Base-by-base conservation (phyloP, 92 coral and sea anemone species). In the Epizoanthus rinbou region DNA sequence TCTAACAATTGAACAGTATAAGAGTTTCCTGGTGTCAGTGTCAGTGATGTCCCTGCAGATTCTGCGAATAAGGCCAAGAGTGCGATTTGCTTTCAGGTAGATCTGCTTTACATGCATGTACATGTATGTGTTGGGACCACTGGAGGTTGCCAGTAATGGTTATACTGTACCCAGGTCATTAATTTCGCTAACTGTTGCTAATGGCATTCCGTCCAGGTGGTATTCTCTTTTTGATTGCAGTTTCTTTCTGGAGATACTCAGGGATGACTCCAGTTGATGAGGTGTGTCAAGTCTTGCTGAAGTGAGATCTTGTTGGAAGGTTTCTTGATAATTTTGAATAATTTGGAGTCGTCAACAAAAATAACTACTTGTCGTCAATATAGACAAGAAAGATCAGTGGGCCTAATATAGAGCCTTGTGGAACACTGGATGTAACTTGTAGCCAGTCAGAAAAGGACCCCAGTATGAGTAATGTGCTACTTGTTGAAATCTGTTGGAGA, bases 1-100 rank as follows among this genome's bases (percentile, higher is more conserved):
- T 79, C 92, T 59, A 71, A 85, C 86, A 31, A 85, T 71, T 47
- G 89, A 59, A 39, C 83, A 89, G 80, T 83, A 75, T 19, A 89
- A 56, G 23, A 73, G 85, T 72, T 74, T 75, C 80, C 84, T 82
- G 35, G 76, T 86, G 81, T 81, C 64, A 57, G 81, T 54, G 23
- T 82, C 86, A 28, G 4, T 74, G 64, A 82, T 47, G 53, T 82
- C 78, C 69, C 75, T 82, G 50, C 79, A 82, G 22, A 69, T 5
- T 24, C 86, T 23, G 11, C 78, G 79, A 82, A 82, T 82, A 50
- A 68, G 76, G 73, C 86, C 78, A 67, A 82, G 86, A 15, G 73
- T 82, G 17, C 67, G 37, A 23, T 82, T 82, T 68, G 86, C 79
- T 52, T 24, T 82, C 8, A 8, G 24, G 60, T 68, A 39, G 63